Base-by-base conservation (phyloP, 2,888 invertebrate genomes). In the Hoplodrina blanda region DNA sequence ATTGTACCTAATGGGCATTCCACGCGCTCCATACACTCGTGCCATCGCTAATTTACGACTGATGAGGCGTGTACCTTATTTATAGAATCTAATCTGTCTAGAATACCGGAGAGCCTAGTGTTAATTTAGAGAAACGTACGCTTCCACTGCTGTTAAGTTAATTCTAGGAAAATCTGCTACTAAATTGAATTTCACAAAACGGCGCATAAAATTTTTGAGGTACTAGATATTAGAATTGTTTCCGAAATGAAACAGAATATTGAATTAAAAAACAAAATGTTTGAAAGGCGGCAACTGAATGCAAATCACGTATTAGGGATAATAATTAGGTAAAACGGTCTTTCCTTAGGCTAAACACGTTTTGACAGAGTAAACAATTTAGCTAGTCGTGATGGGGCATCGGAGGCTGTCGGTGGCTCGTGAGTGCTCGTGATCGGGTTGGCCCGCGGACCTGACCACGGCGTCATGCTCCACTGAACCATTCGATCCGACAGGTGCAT, bases 401-500 rank as follows among this genome's bases (percentile, higher is more conserved):
- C 71, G 71, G 83, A 83, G 78, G 80, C 81, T 80, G 85, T 71
- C 75, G 80, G 73, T 77, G 77, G 76, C 84, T 89, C 89, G 89
- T 88, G 89, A 90, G 88, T 82, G 65, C 62, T 81, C 80, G 71
- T 84, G 84, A 83, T 84, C 87, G 85, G 81, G 69, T 53, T 68
- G 78, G 71, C 69, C 82, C 80, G 79, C 84, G 83, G 84, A 90
- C 90, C 89, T 89, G 89, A 86, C 88, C 83, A 86, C 87, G 84
- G 84, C 81, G 91, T 89, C 89, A 92, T 87, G 94, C 91, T 91
- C 87, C 88, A 91, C 74, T 90, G 92, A 87, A 64, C 89, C 87
- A 90, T 93, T 93, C 90, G 92, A 88, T 90, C 83, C 91, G 92
- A 90, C 95, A 95, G 93, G 94, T 94, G 94, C 83, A 87, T 85